A percentile compares a stretch with the other conserved stretches of the same genome.
Conservation (phyloP, 2,797 vertebrate genomes). For the Strix occidentalis region DNA sequence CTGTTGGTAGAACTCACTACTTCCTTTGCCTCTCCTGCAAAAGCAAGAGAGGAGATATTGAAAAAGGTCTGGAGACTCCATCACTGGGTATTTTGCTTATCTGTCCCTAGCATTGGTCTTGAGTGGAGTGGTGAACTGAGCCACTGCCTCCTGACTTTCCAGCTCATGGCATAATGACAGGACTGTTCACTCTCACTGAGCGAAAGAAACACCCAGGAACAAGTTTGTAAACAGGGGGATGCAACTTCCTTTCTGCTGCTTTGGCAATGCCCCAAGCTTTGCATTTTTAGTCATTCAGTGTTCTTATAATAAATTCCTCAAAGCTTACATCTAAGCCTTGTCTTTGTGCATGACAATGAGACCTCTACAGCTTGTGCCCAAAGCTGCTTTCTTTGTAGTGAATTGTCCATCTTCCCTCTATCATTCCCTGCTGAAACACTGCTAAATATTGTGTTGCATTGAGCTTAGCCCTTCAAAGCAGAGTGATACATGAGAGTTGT, state of each 20-base stretch:
- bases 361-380: not conserved
- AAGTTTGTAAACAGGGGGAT: not conserved
- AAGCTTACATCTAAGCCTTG: not conserved
- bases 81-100: not conserved
- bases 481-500: not conserved
- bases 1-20: not conserved
- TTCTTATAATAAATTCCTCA: not conserved
- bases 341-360: conserved; percentile 5
- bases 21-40: not conserved
- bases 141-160: not conserved
- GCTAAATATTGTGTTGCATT: not conserved
- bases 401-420: not conserved
- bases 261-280: not conserved
- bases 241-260: not conserved
- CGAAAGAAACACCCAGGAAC: not conserved
- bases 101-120: not conserved
- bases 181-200: not conserved
- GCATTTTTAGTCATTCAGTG: not conserved
- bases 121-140: not conserved
- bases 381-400: not conserved
- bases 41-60: not conserved
- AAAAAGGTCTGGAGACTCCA: not conserved
- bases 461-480: not conserved
- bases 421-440: not conserved
- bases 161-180: not conserved